Evolutionary conservation across 2,113 vertebrate species (phyloP), one percentile per base, ranked within the genome.

Genomic region (Mastomys coucha): DNA sequence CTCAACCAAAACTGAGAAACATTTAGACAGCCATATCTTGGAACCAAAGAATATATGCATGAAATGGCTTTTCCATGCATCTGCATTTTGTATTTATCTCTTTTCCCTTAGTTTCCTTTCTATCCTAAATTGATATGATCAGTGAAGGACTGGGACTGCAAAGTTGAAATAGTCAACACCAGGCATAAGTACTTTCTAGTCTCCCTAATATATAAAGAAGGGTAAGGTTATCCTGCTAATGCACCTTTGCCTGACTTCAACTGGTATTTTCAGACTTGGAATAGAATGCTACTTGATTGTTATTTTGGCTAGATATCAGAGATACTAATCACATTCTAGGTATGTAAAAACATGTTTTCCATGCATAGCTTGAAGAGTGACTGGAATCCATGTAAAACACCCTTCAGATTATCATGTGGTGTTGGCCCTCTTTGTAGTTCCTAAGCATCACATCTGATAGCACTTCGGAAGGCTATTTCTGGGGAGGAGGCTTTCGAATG

Each of bases 51-150:
- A 24, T 63, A 78, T 31, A 92, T 69, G 67, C 82, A 88, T 88
- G 53, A 86, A 91, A 28, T 69, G 96, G 88, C 67, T 92, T 97
- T 89, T 56, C 36, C 45, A 89, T 22, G 5, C 77, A 58, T 86
- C 60, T 78, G 36, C 51, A 39, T 72, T 77, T 81, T 96, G 53
- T 94, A 91, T 88, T 16, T 78, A 89, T 93, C 88, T 91, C n/a
- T 81, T 89, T 45, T 75, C 39, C 31, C 36, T 82, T 51, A 51
- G 31, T 4, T 82, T 93, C 28, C 84, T 75, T 93, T 82, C 73
- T 75, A 89, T 78, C 85, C 65, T 77, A 84, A 96, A 89, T 39
- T 73, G 60, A 89, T 89, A 77, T 53, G 82, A 65, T 96, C 89
- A 96, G 70, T 42, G 16, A 84, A 93, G 31, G 17, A 82, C 73